These are phyloP conservation scores for Drosophila funebris DNA, from an alignment of 1,140 invertebrate species.

Conservation along the genomic window DNA sequence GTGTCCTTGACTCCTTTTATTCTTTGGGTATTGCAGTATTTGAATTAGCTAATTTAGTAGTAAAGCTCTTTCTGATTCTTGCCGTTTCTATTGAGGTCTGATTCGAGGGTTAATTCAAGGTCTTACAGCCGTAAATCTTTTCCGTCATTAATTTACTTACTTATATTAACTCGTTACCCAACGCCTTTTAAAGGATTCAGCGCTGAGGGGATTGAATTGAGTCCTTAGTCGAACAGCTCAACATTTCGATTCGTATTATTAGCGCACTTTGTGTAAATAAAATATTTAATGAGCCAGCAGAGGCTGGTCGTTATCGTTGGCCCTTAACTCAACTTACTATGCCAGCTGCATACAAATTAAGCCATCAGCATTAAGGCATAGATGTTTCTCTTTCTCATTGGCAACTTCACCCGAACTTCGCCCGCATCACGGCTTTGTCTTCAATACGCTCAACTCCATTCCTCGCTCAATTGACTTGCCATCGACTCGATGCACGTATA, in stretches of 20 bases:
- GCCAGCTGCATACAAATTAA: conserved; percentile 78
- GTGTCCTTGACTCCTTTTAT: too few species aligned
- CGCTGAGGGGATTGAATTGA: conserved; percentile 34
- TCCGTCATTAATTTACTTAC: conserved; percentile 71
- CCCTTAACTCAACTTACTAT: conserved; percentile 64
- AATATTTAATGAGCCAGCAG: conserved; percentile 62
- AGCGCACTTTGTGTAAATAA: conserved; percentile 74
- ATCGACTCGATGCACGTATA: conserved; percentile 44
- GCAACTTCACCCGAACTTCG: neutral
- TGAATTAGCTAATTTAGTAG: too few species aligned
- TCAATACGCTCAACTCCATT: neutral
- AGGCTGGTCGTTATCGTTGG: conserved; percentile 40
- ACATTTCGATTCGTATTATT: conserved; percentile 54
- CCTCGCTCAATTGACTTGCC: conserved; percentile 46
- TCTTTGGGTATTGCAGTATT: too few species aligned
- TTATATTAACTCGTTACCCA: conserved; percentile 78
- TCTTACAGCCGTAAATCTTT: too few species aligned
- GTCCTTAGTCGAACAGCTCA: too few species aligned
- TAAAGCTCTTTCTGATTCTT: too few species aligned
- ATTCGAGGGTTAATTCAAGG: too few species aligned
- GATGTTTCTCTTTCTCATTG: conserved; percentile 42
- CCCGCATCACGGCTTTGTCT: neutral
- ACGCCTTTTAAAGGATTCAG: too few species aligned
- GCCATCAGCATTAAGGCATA: conserved; percentile 67
- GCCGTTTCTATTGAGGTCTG: too few species aligned